Evolutionary conservation across 2,888 invertebrate genomes (phyloP).

Genomic region (Andrena marginata): DNA sequence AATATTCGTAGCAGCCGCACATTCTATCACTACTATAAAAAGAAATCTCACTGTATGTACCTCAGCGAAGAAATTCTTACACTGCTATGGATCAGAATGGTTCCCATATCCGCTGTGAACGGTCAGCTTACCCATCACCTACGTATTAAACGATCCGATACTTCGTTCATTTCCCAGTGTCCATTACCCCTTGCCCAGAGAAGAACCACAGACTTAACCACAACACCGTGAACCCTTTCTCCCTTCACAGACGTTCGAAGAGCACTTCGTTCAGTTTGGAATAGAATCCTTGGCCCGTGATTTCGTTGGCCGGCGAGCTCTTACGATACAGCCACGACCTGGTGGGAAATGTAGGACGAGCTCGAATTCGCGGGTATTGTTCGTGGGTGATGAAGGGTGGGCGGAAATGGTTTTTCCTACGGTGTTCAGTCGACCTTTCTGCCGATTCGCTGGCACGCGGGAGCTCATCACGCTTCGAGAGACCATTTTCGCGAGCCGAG

Average conservation of each 20-base stretch:
- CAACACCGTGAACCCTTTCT: too few species aligned
- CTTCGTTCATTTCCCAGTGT: too few species aligned
- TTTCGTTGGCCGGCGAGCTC: slow-evolving; percentile 7
- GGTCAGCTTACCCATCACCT: too few species aligned
- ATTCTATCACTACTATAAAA: too few species aligned
- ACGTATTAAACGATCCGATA: too few species aligned
- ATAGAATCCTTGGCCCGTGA: slow-evolving; percentile 9
- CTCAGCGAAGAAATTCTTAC: too few species aligned
- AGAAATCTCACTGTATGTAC: too few species aligned
- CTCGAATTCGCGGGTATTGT: slow-evolving; percentile 1
- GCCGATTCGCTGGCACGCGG: slow-evolving; percentile 16
- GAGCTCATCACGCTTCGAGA: slow-evolving; percentile 19
- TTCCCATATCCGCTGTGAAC: too few species aligned
- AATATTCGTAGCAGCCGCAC: too few species aligned
- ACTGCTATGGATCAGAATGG: too few species aligned
- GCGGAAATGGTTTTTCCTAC: slow-evolving; percentile 26
- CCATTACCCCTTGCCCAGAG: too few species aligned
- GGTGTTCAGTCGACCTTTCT: slow-evolving; percentile 10
- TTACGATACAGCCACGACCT: background rate
- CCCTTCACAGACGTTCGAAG: background rate
- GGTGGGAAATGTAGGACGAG: background rate
- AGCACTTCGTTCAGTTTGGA: background rate
- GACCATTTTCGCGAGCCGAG: slow-evolving; percentile 26
- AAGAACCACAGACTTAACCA: too few species aligned
- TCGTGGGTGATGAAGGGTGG: slow-evolving; percentile 9